Evolutionary conservation across 2,113 vertebrate genomes (phyloP), one percentile per base, ranked within the genome.

Genomic region (Dissostichus mawsoni): DNA sequence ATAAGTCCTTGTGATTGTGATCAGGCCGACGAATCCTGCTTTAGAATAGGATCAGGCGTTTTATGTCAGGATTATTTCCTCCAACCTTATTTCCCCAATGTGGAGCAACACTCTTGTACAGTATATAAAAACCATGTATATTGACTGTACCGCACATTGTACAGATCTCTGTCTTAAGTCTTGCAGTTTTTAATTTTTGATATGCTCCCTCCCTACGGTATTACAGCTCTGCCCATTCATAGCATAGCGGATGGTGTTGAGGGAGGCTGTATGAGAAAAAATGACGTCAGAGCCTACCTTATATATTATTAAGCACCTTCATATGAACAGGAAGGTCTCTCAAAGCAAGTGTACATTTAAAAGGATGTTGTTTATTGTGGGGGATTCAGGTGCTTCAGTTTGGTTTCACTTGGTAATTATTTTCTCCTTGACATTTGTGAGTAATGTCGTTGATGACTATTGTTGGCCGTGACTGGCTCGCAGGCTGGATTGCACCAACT

Each of bases 391-490:
- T 72, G 50, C 23, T 63, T 36, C 55, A 71, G n/a, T 74, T 47
- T 57, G 33, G 6, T 63, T 56, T 59, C 18, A 66, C 66, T 73
- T 44, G 59, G 63, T 89, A 36, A 81, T 74, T 83, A 29, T 56
- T 74, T 41, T 76, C 69, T 74, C 20, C 9, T 74, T 72, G 50
- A 73, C 79, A 67, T 82, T 84, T 84, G 58, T 83, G 76, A 74
- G 14, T 23, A 73, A 66, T 80, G 68, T 51, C 16, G 16, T 20
- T 44, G 44, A 56, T 80, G 52, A 76, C 67, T 71, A 68, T 68
- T 85, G 78, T 75, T 80, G 69, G 62, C 74, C 65, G 25, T 75
- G 78, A 73, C 61, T 25, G 73, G 48, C 64, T 76, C 45, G 41
- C 70, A 36, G 56, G n/a, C 79, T 78, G 65, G n/a, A 58, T 36